Percentiles rank a stretch among this genome's conserved stretches.
Conservation (phyloP, 2,888 invertebrate species). For the Pristionchus fissidentatus region DNA sequence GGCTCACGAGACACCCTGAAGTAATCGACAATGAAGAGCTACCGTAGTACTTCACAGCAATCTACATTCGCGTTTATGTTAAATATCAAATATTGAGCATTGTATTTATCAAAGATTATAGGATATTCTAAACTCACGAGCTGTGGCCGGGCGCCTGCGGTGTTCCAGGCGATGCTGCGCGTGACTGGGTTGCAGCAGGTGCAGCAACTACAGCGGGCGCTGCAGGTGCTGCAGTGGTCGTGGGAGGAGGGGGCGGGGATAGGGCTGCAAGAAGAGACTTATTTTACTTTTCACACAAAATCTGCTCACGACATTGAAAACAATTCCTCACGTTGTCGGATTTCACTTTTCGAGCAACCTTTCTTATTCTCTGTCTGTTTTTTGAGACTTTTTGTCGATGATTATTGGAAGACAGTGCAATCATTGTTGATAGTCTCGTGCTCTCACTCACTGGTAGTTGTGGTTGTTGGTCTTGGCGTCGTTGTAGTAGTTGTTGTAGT, state of each 20-base stretch:
- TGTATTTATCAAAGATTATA: not conserved
- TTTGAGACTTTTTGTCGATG: not conserved
- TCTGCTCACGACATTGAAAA: too few relatives aligned
- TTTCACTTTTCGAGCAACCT: too few relatives aligned
- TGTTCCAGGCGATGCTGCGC: not conserved
- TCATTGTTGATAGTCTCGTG: not conserved
- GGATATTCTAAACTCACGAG: not conserved
- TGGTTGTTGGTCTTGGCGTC: too few relatives aligned
- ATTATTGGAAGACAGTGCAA: not conserved
- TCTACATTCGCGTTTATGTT: too few relatives aligned
- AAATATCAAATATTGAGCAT: too few relatives aligned
- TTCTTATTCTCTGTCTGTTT: not conserved
- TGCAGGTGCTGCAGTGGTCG: not conserved
- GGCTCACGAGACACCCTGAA: conserved; percentile 53
- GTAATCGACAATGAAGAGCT: too few relatives aligned
- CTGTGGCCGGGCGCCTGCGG: conserved; percentile 18
- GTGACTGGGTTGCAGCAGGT: not conserved
- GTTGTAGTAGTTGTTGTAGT: conserved; percentile 43
- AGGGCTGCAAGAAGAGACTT: not conserved
- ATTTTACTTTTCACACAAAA: not conserved
- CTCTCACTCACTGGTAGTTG: too few relatives aligned
- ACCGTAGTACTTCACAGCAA: too few relatives aligned
- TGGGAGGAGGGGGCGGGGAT: not conserved
- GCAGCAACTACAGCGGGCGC: not conserved
- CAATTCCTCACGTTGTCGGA: too few relatives aligned